phyloP scores from a whole-genome alignment of 2,113 vertebrate genomes.

The Ictalurus furcatus region DNA sequence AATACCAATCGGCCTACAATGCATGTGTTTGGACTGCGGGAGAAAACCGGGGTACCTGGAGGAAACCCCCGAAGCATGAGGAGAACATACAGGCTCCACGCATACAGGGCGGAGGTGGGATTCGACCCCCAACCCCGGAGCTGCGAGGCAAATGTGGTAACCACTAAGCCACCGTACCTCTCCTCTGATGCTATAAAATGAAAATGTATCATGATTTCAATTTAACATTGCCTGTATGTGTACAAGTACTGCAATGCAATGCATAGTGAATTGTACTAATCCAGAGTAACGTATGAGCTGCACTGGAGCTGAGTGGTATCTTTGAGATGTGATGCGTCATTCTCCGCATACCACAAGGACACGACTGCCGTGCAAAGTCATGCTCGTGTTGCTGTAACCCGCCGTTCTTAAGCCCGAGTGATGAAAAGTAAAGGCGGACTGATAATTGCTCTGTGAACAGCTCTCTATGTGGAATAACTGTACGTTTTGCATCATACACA shows the following conservation, averaged over 20 bases:
- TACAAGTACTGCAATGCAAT: background rate
- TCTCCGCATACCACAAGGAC: constrained; percentile 53
- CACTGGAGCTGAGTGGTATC: background rate
- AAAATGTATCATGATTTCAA: background rate
- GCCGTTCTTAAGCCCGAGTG: background rate
- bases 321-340: constrained; percentile 21
- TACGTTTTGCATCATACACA: background rate
- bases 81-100: no score
- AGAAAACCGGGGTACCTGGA: no score
- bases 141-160: no score
- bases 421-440: constrained; percentile 34
- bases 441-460: constrained; percentile 51
- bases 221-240: background rate
- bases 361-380: constrained; percentile 35
- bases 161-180: no score
- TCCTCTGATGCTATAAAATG: background rate
- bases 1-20: no score
- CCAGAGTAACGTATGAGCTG: background rate
- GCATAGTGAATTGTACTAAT: background rate
- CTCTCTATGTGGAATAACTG: constrained; percentile 34
- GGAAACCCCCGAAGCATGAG: no score
- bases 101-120: no score
- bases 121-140: no score
- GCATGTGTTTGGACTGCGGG: no score
- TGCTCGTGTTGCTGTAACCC: constrained; percentile 26